These are phyloP conservation scores for Yponomeuta malinellus DNA, from an alignment of 2,888 invertebrate genomes.

Conservation along the genomic window DNA sequence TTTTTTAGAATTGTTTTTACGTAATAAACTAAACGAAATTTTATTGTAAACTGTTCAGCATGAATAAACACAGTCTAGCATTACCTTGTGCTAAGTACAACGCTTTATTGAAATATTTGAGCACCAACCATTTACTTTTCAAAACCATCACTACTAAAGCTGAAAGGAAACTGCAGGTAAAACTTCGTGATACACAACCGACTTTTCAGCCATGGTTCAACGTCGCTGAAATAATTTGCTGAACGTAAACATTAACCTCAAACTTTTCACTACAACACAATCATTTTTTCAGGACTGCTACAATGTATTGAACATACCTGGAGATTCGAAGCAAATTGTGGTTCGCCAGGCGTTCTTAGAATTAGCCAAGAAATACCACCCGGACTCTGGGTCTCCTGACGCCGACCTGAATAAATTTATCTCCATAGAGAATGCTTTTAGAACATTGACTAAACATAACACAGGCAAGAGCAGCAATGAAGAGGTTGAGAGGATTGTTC, in stretches of 20 bases:
- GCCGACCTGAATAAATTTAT: conserved; percentile 86
- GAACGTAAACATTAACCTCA: too few relatives aligned
- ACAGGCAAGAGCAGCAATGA: conserved; percentile 59
- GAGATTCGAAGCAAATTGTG: conserved; percentile 82
- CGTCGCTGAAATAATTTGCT: too few relatives aligned
- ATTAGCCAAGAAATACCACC: conserved; percentile 88
- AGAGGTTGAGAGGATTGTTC: conserved; percentile 75
- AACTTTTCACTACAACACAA: too few relatives aligned
- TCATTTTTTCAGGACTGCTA: conserved; percentile 78
- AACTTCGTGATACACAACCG: conserved; percentile 17
- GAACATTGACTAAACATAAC: conserved; percentile 80
- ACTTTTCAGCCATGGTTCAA: too few relatives aligned
- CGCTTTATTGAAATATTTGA: too few relatives aligned
- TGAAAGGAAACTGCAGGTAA: conserved; percentile 31
- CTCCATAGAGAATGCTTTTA: conserved; percentile 85
- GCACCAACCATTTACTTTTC: conserved; percentile 11
- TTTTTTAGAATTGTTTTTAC: too few relatives aligned
- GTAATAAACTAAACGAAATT: too few relatives aligned
- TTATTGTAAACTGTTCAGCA: too few relatives aligned
- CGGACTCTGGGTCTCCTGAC: conserved; percentile 84
- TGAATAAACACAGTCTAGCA: too few relatives aligned
- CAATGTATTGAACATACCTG: conserved; percentile 78
- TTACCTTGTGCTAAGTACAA: too few relatives aligned
- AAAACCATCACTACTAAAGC: conserved; percentile 19
- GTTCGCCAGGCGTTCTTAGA: conserved; percentile 83